Percentiles rank a stretch among this genome's conserved stretches.
Evolutionary conservation across 1,140 invertebrate species (phyloP).

Genomic region (Scaptomyza montana): DNA sequence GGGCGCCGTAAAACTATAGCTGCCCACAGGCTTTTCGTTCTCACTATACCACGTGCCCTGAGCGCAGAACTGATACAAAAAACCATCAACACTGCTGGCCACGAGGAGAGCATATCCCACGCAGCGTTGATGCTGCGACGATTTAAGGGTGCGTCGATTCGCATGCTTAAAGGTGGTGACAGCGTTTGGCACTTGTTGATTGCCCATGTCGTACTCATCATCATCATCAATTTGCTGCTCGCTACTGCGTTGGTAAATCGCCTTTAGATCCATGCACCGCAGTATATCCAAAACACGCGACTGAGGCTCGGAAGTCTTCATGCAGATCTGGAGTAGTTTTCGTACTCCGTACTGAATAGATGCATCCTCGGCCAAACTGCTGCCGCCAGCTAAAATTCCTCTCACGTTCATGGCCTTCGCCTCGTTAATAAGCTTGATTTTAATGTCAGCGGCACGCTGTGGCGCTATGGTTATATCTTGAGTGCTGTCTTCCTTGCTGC

Average conservation of each 20-base stretch:
- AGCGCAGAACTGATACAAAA: slow-evolving; percentile 79
- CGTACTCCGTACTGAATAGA: slow-evolving; percentile 76
- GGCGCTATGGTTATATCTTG: slow-evolving; percentile 76
- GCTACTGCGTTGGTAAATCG: slow-evolving; percentile 72
- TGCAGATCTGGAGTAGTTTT: slow-evolving; percentile 77
- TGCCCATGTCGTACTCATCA: slow-evolving; percentile 80
- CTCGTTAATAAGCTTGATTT: slow-evolving; percentile 80
- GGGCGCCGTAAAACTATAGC: slow-evolving; percentile 89
- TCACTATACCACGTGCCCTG: slow-evolving; percentile 83
- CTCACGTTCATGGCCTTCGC: slow-evolving; percentile 82
- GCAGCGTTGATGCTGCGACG: slow-evolving; percentile 68
- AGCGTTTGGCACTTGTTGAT: slow-evolving; percentile 77
- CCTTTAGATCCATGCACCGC: slow-evolving; percentile 77
- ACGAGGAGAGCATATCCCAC: slow-evolving; percentile 73
- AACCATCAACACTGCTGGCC: slow-evolving; percentile 78
- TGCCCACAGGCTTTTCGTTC: slow-evolving; percentile 79
- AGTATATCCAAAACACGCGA: slow-evolving; percentile 71
- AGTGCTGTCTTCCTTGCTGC: slow-evolving; percentile 47
- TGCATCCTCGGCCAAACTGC: slow-evolving; percentile 57
- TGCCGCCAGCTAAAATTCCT: slow-evolving; percentile 57
- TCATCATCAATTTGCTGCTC: slow-evolving; percentile 57
- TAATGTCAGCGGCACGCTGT: slow-evolving; percentile 72
- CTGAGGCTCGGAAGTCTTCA: slow-evolving; percentile 72
- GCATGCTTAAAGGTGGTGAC: slow-evolving; percentile 77
- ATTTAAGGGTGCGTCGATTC: slow-evolving; percentile 73